Evolutionary conservation across 1,140 invertebrate species (phyloP).

Genomic region (Pogonomyrmex barbatus): DNA sequence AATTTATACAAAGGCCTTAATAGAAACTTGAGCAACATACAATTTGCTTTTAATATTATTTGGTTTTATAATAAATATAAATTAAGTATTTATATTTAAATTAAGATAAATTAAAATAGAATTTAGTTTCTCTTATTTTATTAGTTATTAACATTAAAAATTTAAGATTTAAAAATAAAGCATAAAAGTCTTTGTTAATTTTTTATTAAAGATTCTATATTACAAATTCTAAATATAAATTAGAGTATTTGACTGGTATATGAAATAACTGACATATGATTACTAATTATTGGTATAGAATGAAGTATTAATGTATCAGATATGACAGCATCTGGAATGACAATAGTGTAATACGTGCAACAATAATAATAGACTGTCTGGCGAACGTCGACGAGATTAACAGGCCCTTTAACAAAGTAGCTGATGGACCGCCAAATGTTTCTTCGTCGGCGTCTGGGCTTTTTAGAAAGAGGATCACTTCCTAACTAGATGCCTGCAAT

Average conservation of each 20-base stretch:
- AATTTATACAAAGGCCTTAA: neutral
- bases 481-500: slow-evolving; percentile 60
- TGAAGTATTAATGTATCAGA: neutral
- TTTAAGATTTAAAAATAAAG: neutral
- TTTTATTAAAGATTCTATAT: neutral
- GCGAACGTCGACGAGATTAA: slow-evolving; percentile 61
- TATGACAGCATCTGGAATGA: slow-evolving; percentile 2
- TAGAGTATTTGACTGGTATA: neutral
- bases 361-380: slow-evolving; percentile 59
- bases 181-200: neutral
- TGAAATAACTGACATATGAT: neutral
- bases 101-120: neutral
- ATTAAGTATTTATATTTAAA: slow-evolving; percentile 15
- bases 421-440: slow-evolving; percentile 46
- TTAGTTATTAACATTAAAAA: neutral
- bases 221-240: neutral
- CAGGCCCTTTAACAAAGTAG: slow-evolving; percentile 34
- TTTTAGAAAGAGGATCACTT: slow-evolving; percentile 58
- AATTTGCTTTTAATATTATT: slow-evolving; percentile 4
- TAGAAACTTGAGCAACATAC: neutral
- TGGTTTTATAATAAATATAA: neutral
- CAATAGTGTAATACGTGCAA: slow-evolving; percentile 26
- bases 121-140: neutral
- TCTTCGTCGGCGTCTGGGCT: slow-evolving; percentile 20
- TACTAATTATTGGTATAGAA: neutral